Conservation (phyloP, 2,113 vertebrate genomes). For the Sturnus vulgaris region DNA sequence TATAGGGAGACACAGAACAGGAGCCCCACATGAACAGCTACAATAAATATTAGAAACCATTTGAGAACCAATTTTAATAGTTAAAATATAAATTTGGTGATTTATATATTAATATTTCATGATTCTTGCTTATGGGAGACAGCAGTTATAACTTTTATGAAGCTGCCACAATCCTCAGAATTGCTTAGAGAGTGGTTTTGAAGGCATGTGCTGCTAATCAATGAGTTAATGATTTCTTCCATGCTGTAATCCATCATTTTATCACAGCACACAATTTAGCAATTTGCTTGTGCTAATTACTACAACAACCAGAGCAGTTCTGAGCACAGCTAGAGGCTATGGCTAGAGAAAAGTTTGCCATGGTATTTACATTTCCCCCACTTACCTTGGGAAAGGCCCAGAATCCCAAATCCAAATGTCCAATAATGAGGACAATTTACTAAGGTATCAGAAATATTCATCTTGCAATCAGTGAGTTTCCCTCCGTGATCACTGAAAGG, state of each 20-base stretch:
- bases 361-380: neutral
- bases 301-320: conserved; percentile 26
- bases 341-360: neutral
- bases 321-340: conserved; percentile 22
- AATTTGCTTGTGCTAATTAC: conserved; percentile 64
- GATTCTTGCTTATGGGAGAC: neutral
- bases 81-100: neutral
- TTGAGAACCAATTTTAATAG: neutral
- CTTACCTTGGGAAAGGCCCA: neutral
- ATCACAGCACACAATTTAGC: conserved; percentile 48
- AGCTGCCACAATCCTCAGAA: neutral
- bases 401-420: neutral
- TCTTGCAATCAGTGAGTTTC: neutral
- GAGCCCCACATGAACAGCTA: neutral
- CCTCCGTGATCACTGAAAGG: accelerated
- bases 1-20: neutral
- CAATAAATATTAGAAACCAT: neutral
- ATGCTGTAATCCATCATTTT: conserved; percentile 58
- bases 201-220: conserved; percentile 49
- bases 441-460: neutral
- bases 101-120: neutral
- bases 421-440: neutral
- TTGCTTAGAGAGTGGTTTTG: conserved; percentile 10
- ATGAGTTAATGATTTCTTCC: conserved; percentile 51
- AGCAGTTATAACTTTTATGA: neutral